Evolutionary conservation across 2,113 vertebrate species (phyloP).

Genomic region (Pangasianodon hypophthalmus): DNA sequence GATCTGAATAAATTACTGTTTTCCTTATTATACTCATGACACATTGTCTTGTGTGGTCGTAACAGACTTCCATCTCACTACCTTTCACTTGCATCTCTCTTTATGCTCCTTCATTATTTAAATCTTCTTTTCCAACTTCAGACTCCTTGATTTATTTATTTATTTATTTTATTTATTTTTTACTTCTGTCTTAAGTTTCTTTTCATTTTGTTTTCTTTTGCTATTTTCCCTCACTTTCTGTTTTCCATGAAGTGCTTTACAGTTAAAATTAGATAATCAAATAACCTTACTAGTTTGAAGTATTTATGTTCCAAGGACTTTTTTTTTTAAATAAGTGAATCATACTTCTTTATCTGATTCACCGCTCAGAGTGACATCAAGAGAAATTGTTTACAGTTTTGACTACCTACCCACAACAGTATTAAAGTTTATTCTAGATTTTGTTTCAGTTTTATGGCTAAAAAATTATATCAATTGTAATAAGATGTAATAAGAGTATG

Average conservation of each 20-base stretch:
- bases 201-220: neutral
- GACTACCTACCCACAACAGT: too few relatives aligned
- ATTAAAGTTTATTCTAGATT: too few relatives aligned
- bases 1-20: slow-evolving; percentile 13
- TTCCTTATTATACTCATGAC: neutral
- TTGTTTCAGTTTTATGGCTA: too few relatives aligned
- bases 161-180: neutral
- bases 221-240: too few relatives aligned
- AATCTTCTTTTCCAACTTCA: neutral
- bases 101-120: neutral
- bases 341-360: neutral
- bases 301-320: too few relatives aligned
- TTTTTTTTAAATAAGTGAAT: neutral
- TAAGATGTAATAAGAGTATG: neutral
- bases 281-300: too few relatives aligned
- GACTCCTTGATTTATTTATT: neutral
- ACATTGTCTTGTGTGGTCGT: neutral
- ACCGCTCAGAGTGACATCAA: too few relatives aligned
- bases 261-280: too few relatives aligned
- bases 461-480: neutral
- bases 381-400: too few relatives aligned
- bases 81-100: neutral
- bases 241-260: too few relatives aligned
- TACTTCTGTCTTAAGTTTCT: neutral
- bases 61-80: neutral